Evolutionary conservation across 2,797 vertebrate species (phyloP).

Genomic region (Microcaecilia unicolor): DNA sequence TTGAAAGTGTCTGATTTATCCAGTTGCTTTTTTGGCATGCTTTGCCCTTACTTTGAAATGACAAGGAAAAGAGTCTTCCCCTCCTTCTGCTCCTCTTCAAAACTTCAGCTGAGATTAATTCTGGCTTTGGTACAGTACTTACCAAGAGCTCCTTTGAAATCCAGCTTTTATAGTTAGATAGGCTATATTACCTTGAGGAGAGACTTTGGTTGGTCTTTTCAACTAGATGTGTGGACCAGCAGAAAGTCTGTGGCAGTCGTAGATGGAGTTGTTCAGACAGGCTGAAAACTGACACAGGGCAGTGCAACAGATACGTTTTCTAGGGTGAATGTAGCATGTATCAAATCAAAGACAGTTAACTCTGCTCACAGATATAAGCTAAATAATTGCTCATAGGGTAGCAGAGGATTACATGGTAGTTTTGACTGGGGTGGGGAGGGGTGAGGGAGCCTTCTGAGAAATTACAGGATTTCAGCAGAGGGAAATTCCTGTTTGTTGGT

Average conservation of each 20-base stretch:
- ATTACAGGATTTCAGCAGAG: no score
- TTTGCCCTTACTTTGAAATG: background rate
- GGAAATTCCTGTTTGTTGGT: no score
- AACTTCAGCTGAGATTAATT: slow-evolving; percentile 17
- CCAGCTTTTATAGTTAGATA: slow-evolving; percentile 4
- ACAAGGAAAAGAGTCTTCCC: background rate
- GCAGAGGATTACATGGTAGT: no score
- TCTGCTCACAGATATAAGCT: no score
- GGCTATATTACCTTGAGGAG: slow-evolving; percentile 14
- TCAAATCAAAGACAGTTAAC: slow-evolving; percentile 11
- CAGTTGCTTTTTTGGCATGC: fast-evolving
- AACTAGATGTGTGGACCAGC: slow-evolving; percentile 6
- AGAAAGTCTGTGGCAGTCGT: slow-evolving; percentile 21
- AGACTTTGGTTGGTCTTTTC: slow-evolving; percentile 6
- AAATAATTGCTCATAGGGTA: no score
- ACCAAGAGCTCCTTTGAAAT: slow-evolving; percentile 5
- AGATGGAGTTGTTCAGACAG: slow-evolving; percentile 17
- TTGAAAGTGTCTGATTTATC: background rate
- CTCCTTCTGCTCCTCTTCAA: no score
- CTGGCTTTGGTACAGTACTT: slow-evolving; percentile 9
- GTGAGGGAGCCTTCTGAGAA: no score
- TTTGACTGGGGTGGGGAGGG: no score
- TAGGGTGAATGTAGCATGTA: background rate
- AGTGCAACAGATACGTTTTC: slow-evolving; percentile 3
- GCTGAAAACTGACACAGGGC: slow-evolving; percentile 1